Evolutionary conservation across 2,797 vertebrate genomes (phyloP), one percentile per base, ranked within the genome.

Genomic region (Amblyraja radiata): DNA sequence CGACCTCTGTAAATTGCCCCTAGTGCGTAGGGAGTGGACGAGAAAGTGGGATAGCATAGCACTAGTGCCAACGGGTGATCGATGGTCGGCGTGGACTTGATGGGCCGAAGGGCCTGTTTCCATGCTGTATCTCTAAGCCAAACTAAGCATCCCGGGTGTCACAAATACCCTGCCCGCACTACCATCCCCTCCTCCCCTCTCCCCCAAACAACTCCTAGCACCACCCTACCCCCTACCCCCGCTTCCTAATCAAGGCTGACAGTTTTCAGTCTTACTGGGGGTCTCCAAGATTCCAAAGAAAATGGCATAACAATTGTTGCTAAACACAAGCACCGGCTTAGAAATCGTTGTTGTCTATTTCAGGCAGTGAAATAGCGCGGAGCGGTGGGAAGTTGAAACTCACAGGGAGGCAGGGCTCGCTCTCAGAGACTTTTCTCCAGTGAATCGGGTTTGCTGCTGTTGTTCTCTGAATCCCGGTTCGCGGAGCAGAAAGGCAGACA

Each of bases 401-500:
- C 84, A 88, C 61, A 88, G 63, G 81, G 46, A 36, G 16, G 6
- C 63, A 68, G 61, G 63, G 1, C n/a, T 36, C 16, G 16, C 63
- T 36, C 14, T 61, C 23, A n/a, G 16, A 16, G n/a, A 18, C 84
- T 23, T 88, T 68, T 88, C 84, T 36, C 61, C 61, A 88, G 28
- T 68, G 84, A 88, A 68, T 88, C n/a, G 32, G 4, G 32, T 23
- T 65, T 36, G 10, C 18, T 14, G 18, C 18, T 68, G 54, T 86
- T 61, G 5, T 63, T 86, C 4, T 28, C 8, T 86, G 83, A 61
- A n/a, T 86, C 58, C 58, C 46, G 32, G 83, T 86, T 86, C n/a
- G 63, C n/a, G 28, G 93, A 93, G 93, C 93, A 93, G 0, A 83
- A 74, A 0, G 93, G 80, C 0, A 93, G 93, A 93, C 93, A 93